phyloP scores from a whole-genome alignment of 2,113 vertebrate species.

The Jacana jacana region DNA sequence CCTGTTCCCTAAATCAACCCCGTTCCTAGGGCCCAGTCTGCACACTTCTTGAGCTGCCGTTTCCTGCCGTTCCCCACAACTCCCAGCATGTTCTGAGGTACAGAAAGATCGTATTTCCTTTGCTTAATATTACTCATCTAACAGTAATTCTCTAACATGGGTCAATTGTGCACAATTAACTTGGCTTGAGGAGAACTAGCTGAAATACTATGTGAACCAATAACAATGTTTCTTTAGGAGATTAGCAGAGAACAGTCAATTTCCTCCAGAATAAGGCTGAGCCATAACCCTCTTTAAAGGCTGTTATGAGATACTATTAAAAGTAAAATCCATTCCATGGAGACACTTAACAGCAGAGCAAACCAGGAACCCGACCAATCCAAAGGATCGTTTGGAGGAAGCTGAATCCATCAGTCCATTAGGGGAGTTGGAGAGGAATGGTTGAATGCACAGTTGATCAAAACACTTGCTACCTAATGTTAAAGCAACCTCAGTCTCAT shows the following conservation, averaged over 20 bases:
- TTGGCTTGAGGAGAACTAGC: neutral
- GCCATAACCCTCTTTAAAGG: conserved; percentile 17
- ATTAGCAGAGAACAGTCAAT: neutral
- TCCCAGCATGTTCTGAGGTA: neutral
- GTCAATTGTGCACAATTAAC: neutral
- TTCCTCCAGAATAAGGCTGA: neutral
- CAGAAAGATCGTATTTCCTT: conserved; percentile 5
- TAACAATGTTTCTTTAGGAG: neutral
- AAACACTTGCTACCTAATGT: neutral
- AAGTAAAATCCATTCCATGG: conserved; percentile 9
- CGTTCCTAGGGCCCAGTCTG: neutral
- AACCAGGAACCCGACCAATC: neutral
- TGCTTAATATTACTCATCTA: neutral
- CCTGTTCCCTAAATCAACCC: neutral
- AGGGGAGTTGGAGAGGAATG: neutral
- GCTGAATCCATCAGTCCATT: neutral
- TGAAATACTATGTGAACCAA: neutral
- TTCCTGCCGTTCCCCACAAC: conserved; percentile 24
- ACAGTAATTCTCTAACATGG: neutral
- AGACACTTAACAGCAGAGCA: neutral
- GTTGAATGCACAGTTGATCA: conserved; percentile 7
- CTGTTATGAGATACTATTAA: neutral
- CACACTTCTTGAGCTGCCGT: neutral
- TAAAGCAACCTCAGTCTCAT: neutral
- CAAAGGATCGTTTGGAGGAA: neutral